A percentile compares a stretch with the other conserved stretches of the same genome.
These are phyloP conservation scores for Trachelus troglodyta DNA, from an alignment of 2,888 invertebrate genomes.

Conservation along the genomic window DNA sequence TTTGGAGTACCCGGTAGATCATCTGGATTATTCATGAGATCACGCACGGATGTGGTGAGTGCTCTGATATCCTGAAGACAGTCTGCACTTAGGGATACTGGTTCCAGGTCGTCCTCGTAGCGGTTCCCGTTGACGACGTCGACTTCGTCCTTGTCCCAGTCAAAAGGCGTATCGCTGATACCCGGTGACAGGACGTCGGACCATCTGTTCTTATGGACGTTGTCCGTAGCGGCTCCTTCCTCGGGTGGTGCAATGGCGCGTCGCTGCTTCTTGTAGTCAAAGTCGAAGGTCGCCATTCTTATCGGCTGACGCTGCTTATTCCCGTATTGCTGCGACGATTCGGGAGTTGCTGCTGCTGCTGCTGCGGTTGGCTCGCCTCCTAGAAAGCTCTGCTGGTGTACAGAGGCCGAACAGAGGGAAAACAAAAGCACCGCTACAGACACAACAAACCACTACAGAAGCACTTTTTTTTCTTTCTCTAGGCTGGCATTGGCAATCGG, in stretches of 20 bases:
- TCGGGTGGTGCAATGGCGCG: conserved; percentile 14
- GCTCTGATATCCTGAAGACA: conserved; percentile 45
- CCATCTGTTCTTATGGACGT: conserved; percentile 4
- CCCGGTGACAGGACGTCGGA: conserved; percentile 1
- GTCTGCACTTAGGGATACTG: conserved; percentile 43
- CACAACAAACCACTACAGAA: conserved; percentile 62
- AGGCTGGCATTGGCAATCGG: too few species aligned
- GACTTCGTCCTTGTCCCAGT: conserved; percentile 26
- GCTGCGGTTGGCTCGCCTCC: conserved; percentile 59
- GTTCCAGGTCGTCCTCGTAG: conserved; percentile 33
- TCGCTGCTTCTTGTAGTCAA: conserved; percentile 49
- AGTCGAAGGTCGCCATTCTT: conserved; percentile 58
- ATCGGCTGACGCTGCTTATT: conserved; percentile 63
- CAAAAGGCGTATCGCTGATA: background rate
- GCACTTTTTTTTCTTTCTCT: conserved; percentile 29
- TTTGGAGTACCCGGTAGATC: conserved; percentile 1
- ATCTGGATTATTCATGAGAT: conserved; percentile 44
- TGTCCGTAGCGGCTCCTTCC: conserved; percentile 22
- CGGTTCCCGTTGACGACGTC: conserved; percentile 41
- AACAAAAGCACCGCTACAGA: conserved; percentile 63
- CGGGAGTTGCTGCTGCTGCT: conserved; percentile 41
- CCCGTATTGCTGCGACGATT: conserved; percentile 61
- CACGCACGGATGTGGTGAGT: conserved; percentile 43
- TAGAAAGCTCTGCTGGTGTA: conserved; percentile 65
- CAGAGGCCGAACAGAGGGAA: conserved; percentile 58